These are phyloP conservation scores for Poeciliopsis prolifica DNA, from an alignment of 2,113 vertebrate genomes.

Conservation along the genomic window DNA sequence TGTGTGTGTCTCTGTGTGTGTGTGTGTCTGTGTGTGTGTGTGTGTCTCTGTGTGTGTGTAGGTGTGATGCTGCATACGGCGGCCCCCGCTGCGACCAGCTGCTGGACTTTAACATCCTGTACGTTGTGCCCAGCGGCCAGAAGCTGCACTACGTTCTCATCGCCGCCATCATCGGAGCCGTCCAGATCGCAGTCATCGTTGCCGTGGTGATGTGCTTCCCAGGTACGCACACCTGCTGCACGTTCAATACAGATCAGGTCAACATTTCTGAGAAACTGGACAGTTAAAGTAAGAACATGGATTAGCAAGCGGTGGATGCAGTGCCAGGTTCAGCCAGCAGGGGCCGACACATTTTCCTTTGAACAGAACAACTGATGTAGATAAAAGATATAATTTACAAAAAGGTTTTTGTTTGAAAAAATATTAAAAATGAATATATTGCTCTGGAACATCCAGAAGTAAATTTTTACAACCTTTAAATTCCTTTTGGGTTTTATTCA, in stretches of 20 bases:
- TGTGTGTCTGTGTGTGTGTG: conserved; percentile 66
- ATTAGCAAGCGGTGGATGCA: background rate
- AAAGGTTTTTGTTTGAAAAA: background rate
- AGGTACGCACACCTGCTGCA: conserved; percentile 75
- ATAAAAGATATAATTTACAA: no score
- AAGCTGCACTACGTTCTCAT: conserved; percentile 98
- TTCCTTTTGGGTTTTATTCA: background rate
- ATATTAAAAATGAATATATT: background rate
- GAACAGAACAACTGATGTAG: background rate
- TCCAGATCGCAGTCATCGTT: conserved; percentile 97
- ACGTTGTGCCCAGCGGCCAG: conserved; percentile 97
- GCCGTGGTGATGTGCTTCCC: conserved; percentile 99
- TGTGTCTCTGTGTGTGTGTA: conserved; percentile 73
- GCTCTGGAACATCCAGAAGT: background rate
- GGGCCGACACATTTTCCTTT: background rate
- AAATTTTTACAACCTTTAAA: background rate
- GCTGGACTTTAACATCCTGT: conserved; percentile 95
- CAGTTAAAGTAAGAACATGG: background rate
- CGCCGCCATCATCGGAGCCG: conserved; percentile 96
- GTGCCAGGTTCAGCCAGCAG: background rate
- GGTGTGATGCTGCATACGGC: conserved; percentile 95
- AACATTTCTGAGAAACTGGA: background rate
- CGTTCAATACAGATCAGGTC: background rate
- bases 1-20: no score
- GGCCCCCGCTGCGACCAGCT: conserved; percentile 95